These are phyloP conservation scores for Zaprionus africanus DNA, from an alignment of 1,140 invertebrate genomes.

Conservation along the genomic window DNA sequence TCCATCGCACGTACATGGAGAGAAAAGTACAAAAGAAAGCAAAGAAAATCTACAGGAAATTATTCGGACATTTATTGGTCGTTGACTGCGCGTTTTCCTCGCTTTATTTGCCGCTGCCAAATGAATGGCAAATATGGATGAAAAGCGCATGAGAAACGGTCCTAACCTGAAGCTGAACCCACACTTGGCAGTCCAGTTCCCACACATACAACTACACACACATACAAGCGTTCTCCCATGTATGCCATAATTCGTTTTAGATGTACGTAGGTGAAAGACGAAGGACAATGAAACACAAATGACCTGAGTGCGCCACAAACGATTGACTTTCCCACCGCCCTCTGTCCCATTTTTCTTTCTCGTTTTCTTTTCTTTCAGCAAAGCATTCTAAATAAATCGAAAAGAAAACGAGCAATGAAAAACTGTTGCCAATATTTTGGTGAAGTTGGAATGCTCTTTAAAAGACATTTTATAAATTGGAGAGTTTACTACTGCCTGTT, in stretches of 20 bases:
- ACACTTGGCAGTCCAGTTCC: constrained; percentile 1
- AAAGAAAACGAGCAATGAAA: constrained; percentile 5
- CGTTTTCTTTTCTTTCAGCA: not conserved
- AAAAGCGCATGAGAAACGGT: constrained; percentile 60
- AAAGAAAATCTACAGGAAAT: constrained; percentile 28
- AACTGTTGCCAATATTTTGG: not conserved
- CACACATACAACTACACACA: constrained; percentile 15
- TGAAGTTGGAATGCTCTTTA: constrained; percentile 8
- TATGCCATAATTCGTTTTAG: constrained; percentile 59
- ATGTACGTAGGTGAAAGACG: constrained; percentile 29
- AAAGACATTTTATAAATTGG: not conserved
- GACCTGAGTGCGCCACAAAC: constrained; percentile 63
- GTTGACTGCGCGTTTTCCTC: constrained; percentile 34
- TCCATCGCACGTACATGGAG: constrained; percentile 4
- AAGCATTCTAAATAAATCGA: not conserved
- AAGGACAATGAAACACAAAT: constrained; percentile 72
- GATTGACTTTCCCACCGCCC: constrained; percentile 43
- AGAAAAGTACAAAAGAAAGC: not conserved
- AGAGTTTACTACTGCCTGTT: too few relatives aligned
- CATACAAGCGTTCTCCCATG: constrained; percentile 1
- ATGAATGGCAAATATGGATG: constrained; percentile 65
- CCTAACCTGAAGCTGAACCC: constrained; percentile 20
- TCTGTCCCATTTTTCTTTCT: not conserved
- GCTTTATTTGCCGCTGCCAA: constrained; percentile 61
- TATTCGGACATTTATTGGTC: constrained; percentile 68